Percentiles rank a stretch among this genome's conserved stretches.
These are phyloP conservation scores for Ariolimax columbianus DNA, from an alignment of 2,888 invertebrate genomes.

Conservation along the genomic window DNA sequence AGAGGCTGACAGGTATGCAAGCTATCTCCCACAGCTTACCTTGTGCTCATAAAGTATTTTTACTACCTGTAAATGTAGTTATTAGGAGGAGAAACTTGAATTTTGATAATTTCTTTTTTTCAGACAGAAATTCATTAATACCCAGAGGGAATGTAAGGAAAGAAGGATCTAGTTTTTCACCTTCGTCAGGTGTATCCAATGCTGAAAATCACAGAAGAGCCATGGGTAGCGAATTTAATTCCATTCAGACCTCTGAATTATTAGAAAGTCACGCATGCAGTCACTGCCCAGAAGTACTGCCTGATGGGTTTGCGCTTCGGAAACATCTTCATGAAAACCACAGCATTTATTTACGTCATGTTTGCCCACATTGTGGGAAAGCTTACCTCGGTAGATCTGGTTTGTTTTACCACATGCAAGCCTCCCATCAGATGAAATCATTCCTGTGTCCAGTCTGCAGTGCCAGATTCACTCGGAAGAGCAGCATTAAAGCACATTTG, in stretches of 20 bases:
- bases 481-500: constrained; percentile 42
- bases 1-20: too few relatives aligned
- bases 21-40: not conserved
- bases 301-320: constrained; percentile 33
- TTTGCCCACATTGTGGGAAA: constrained; percentile 36
- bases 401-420: constrained; percentile 42
- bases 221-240: not conserved
- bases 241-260: constrained; percentile 6
- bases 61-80: not conserved
- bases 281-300: constrained; percentile 33
- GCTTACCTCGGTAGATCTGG: constrained; percentile 38
- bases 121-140: constrained; percentile 18
- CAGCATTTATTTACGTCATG: constrained; percentile 12
- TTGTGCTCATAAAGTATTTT: not conserved
- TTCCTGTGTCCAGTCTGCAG: constrained; percentile 38
- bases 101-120: constrained; percentile 34
- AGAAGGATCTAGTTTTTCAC: not conserved
- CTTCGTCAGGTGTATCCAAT: not conserved
- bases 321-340: constrained; percentile 27
- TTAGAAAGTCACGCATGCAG: constrained; percentile 17
- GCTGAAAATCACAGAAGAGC: constrained; percentile 9
- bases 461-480: constrained; percentile 35
- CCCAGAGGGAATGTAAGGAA: constrained; percentile 15
- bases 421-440: constrained; percentile 37
- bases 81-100: constrained; percentile 20